Conservation (phyloP, 2,797 vertebrate species). For the Allobates femoralis region DNA sequence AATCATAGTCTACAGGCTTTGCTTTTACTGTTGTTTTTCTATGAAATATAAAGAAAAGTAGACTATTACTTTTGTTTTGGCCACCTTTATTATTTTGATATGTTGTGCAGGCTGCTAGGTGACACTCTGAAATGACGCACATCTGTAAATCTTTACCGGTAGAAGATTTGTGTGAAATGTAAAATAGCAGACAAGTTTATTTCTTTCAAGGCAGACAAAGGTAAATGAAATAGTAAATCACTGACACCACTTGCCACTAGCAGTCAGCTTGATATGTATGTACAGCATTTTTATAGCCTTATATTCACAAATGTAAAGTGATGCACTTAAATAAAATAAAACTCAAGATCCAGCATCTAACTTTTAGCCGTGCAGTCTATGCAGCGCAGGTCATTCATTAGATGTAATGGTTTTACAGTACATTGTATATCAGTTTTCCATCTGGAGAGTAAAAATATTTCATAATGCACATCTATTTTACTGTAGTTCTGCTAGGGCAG, state of each 20-base stretch:
- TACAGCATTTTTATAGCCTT: conserved; percentile 34
- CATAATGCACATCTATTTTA: background rate
- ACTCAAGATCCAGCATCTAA: background rate
- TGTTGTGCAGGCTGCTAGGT: conserved; percentile 2
- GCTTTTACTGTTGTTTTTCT: background rate
- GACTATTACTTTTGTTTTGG: background rate
- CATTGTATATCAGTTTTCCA: conserved; percentile 21
- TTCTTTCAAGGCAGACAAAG: conserved; percentile 52
- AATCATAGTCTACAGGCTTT: background rate
- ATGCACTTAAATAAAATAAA: conserved; percentile 51
- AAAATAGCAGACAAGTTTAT: conserved; percentile 54
- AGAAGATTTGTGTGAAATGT: conserved; percentile 56
- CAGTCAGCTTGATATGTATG: conserved; percentile 48
- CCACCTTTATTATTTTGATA: background rate
- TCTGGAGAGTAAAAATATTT: conserved; percentile 29
- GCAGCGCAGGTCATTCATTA: background rate
- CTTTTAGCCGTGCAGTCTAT: background rate
- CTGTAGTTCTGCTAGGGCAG: conserved; percentile 6
- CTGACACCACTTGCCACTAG: conserved; percentile 39
- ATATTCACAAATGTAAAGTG: conserved; percentile 53
- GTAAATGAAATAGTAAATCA: conserved; percentile 61
- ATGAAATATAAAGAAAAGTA: background rate
- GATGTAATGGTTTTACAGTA: conserved; percentile 11
- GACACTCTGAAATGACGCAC: conserved; percentile 1
- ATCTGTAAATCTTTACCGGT: conserved; percentile 31